These are phyloP conservation scores for Pristionchus entomophagus DNA, from an alignment of 2,888 invertebrate genomes.

Conservation along the genomic window DNA sequence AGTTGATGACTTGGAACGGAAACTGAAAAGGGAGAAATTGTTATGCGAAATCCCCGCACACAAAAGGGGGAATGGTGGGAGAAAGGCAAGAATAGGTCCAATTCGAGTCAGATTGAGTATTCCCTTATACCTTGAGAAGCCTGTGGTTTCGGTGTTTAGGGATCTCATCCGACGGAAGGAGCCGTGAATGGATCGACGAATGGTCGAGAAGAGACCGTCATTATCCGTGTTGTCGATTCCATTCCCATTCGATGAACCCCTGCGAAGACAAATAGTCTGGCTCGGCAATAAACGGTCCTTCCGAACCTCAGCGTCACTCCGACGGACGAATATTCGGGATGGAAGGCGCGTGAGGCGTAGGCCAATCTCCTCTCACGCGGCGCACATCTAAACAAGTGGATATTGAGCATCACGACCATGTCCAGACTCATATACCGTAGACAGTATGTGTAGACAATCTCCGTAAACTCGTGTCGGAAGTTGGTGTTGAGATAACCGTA, in stretches of 20 bases:
- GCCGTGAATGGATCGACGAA: constrained; percentile 41
- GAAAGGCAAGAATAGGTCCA: too few species aligned
- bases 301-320: constrained; percentile 37
- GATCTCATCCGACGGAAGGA: constrained; percentile 11
- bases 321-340: constrained; percentile 46
- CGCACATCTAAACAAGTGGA: constrained; percentile 29
- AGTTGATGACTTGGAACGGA: constrained; percentile 39
- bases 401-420: neutral
- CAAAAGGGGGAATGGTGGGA: neutral
- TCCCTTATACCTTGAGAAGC: constrained; percentile 29
- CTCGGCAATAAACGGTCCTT: neutral
- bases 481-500: constrained; percentile 75
- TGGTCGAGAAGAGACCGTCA: neutral
- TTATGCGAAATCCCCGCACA: neutral
- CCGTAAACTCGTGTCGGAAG: constrained; percentile 74
- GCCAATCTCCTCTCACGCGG: neutral
- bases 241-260: neutral
- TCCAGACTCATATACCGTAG: neutral
- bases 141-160: neutral
- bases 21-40: constrained; percentile 1
- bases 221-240: neutral
- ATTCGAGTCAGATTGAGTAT: neutral
- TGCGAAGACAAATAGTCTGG: neutral
- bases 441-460: constrained; percentile 65
- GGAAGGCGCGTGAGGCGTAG: constrained; percentile 16